Conservation (phyloP, 1,140 invertebrate species). For the Vollenhovia emeryi region DNA sequence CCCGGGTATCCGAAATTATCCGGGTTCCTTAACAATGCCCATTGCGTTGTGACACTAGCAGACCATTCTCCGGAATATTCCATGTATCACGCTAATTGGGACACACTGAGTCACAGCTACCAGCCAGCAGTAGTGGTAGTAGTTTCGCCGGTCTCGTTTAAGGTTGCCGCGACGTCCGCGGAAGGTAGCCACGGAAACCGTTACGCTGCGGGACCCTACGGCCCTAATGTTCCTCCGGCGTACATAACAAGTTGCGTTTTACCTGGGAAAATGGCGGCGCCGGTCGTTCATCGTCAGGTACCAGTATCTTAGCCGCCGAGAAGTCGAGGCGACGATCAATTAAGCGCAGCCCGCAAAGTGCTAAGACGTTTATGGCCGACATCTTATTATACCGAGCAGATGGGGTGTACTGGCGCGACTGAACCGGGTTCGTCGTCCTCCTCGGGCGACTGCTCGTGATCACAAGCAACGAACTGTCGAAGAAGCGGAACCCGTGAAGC, state of each 20-base stretch:
- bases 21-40: constrained; percentile 1
- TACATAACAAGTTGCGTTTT: constrained; percentile 50
- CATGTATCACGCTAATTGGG: constrained; percentile 42
- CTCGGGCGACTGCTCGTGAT: constrained; percentile 41
- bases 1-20: too few relatives aligned
- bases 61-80: constrained; percentile 8
- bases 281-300: constrained; percentile 46
- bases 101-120: background rate
- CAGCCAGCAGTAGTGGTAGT: background rate
- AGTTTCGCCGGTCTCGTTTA: constrained; percentile 1
- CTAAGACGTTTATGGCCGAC: constrained; percentile 80
- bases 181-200: background rate
- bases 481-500: constrained; percentile 71
- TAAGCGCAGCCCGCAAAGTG: constrained; percentile 79
- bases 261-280: constrained; percentile 47
- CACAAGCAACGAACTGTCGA: constrained; percentile 49
- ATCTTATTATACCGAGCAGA: constrained; percentile 76
- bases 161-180: background rate
- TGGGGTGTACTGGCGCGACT: constrained; percentile 41
- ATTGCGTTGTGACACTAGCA: background rate
- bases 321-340: constrained; percentile 73
- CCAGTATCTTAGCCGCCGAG: constrained; percentile 50
- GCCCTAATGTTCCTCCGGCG: constrained; percentile 36
- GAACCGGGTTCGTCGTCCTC: constrained; percentile 70
- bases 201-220: background rate